Percentiles rank a stretch among this genome's conserved stretches.
Evolutionary conservation across 2,888 invertebrate genomes (phyloP).

Genomic region (Drosophila barbarae): DNA sequence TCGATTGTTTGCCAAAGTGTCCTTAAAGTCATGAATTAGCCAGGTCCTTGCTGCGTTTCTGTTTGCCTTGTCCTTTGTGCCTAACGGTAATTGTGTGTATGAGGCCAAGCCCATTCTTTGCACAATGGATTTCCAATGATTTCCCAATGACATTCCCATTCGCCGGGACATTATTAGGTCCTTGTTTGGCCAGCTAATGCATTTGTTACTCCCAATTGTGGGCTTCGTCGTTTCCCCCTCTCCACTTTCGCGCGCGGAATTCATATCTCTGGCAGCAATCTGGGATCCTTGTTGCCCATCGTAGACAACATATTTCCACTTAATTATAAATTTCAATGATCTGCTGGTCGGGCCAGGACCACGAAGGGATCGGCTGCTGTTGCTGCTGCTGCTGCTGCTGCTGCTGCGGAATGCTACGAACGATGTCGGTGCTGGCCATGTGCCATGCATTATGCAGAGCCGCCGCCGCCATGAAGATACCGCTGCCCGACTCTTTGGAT

Average conservation of each 20-base stretch:
- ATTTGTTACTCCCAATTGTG: slow-evolving; percentile 42
- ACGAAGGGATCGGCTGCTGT: slow-evolving; percentile 58
- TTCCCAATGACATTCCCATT: slow-evolving; percentile 3
- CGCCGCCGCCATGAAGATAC: slow-evolving; percentile 11
- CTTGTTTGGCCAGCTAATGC: slow-evolving; percentile 47
- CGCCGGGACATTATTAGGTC: slow-evolving; percentile 43
- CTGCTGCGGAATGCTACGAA: slow-evolving; percentile 68
- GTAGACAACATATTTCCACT: slow-evolving; percentile 66
- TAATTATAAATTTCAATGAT: slow-evolving; percentile 72
- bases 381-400: slow-evolving; percentile 48
- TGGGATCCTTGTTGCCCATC: slow-evolving; percentile 31
- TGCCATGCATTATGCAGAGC: slow-evolving; percentile 67
- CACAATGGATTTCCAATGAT: slow-evolving; percentile 13
- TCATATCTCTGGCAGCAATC: slow-evolving; percentile 36
- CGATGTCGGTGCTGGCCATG: slow-evolving; percentile 39
- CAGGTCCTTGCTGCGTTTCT: slow-evolving; percentile 45
- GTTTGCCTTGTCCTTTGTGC: slow-evolving; percentile 41
- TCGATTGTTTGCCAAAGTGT: slow-evolving; percentile 58
- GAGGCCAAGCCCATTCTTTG: slow-evolving; percentile 24
- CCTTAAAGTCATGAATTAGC: slow-evolving; percentile 68
- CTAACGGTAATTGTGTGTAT: slow-evolving; percentile 64
- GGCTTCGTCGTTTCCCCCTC: slow-evolving; percentile 11
- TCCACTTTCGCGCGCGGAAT: slow-evolving; percentile 10
- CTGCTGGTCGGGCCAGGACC: slow-evolving; percentile 44
- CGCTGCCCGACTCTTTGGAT: slow-evolving; percentile 3